phyloP scores from a whole-genome alignment of 1,140 invertebrate species.

The Caerostris extrusa region DNA sequence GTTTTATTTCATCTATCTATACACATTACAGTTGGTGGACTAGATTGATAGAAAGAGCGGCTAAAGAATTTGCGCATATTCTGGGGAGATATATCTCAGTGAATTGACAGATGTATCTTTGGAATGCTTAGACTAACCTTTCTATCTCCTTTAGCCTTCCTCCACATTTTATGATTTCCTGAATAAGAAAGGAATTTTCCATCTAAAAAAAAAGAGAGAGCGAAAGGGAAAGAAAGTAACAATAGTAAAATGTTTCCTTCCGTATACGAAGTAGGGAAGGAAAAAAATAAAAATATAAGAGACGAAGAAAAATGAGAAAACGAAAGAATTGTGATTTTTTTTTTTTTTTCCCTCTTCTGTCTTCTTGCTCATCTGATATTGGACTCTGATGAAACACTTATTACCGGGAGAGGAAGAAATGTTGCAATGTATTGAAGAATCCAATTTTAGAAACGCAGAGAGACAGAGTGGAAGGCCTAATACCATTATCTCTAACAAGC shows the following conservation, averaged over 20 bases:
- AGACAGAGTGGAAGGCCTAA: constrained; percentile 61
- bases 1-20: neutral
- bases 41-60: neutral
- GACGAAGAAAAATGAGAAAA: constrained; percentile 58
- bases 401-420: constrained; percentile 68
- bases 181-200: constrained; percentile 38
- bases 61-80: constrained; percentile 7
- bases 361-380: constrained; percentile 35
- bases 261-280: neutral
- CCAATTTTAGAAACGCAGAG: constrained; percentile 70
- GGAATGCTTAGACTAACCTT: constrained; percentile 44
- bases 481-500: constrained; percentile 75
- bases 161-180: constrained; percentile 69
- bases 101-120: constrained; percentile 45
- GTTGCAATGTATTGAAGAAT: constrained; percentile 72
- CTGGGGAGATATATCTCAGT: neutral
- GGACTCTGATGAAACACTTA: constrained; percentile 75
- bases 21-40: neutral
- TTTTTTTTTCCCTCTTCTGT: neutral
- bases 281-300: neutral
- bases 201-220: too few relatives aligned
- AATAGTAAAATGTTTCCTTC: constrained; percentile 74
- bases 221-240: constrained; percentile 51
- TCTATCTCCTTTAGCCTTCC: constrained; percentile 50
- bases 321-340: constrained; percentile 65